These are phyloP conservation scores for Eptatretus burgeri DNA, from an alignment of 2,113 vertebrate genomes.

Conservation along the genomic window DNA sequence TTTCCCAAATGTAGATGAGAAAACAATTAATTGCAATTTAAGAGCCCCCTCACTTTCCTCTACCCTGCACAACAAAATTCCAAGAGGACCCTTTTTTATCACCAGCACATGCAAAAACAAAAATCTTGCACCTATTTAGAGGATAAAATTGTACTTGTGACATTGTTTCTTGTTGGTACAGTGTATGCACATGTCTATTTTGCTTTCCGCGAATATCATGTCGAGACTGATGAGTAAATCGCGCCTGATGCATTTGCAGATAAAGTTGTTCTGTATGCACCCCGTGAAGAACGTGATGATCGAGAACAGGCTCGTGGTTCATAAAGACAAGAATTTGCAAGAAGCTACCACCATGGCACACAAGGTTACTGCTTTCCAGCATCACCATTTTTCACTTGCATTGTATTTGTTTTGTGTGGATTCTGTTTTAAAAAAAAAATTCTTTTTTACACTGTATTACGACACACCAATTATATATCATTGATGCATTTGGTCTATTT, in stretches of 20 bases:
- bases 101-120: background rate
- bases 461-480: background rate
- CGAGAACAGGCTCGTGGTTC: constrained; percentile 88
- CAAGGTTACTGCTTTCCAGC: constrained; percentile 25
- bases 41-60: too few species aligned
- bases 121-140: background rate
- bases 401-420: too few species aligned
- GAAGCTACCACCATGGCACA: constrained; percentile 77
- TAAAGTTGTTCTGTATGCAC: constrained; percentile 91
- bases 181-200: background rate
- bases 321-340: constrained; percentile 72
- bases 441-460: too few species aligned
- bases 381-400: background rate
- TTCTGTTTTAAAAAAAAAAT: too few species aligned
- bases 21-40: too few species aligned
- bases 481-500: too few species aligned
- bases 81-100: too few species aligned
- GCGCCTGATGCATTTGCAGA: constrained; percentile 18
- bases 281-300: constrained; percentile 71
- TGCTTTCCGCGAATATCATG: too few species aligned
- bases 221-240: too few species aligned
- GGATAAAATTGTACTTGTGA: background rate
- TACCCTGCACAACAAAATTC: too few species aligned
- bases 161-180: background rate
- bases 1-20: too few species aligned